A percentile compares a stretch with the other conserved stretches of the same genome.
phyloP scores from a whole-genome alignment of 92 coral and sea anemone genomes.

The Pocillopora meandrina region DNA sequence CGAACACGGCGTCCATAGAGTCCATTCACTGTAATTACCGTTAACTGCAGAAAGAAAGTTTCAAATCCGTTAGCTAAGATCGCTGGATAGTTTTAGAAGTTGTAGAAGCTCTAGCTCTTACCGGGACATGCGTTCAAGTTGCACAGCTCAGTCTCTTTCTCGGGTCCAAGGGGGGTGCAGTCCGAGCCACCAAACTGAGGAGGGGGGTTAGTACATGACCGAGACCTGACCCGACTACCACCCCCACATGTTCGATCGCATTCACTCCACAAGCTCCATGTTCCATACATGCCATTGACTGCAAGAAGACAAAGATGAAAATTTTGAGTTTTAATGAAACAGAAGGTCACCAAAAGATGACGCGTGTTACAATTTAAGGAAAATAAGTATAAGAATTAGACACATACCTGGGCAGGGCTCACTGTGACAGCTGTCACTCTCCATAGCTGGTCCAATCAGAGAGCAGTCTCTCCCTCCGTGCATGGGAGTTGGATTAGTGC shows the following conservation, averaged over 20 bases:
- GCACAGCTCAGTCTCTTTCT: constrained; percentile 74
- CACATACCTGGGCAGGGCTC: constrained; percentile 92
- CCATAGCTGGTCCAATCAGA: constrained; percentile 85
- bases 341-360: background rate
- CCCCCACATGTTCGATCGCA: constrained; percentile 88
- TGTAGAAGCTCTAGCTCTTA: constrained; percentile 28
- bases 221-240: constrained; percentile 72
- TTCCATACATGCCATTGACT: constrained; percentile 85
- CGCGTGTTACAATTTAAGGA: no score
- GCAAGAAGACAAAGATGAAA: background rate
- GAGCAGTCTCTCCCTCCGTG: constrained; percentile 96
- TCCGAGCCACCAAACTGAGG: constrained; percentile 91
- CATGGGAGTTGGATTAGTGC: constrained; percentile 86
- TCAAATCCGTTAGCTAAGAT: background rate
- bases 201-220: constrained; percentile 85
- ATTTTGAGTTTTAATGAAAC: background rate
- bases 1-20: constrained; percentile 95
- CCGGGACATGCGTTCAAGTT: constrained; percentile 87
- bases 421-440: constrained; percentile 84
- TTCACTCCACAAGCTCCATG: constrained; percentile 92
- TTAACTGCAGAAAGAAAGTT: constrained; percentile 51
- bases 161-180: constrained; percentile 73
- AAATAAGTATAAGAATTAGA: no score
- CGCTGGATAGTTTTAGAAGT: background rate
- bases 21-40: constrained; percentile 96